These are phyloP conservation scores for Drosophila ustulata DNA, from an alignment of 2,888 invertebrate species.

Conservation along the genomic window DNA sequence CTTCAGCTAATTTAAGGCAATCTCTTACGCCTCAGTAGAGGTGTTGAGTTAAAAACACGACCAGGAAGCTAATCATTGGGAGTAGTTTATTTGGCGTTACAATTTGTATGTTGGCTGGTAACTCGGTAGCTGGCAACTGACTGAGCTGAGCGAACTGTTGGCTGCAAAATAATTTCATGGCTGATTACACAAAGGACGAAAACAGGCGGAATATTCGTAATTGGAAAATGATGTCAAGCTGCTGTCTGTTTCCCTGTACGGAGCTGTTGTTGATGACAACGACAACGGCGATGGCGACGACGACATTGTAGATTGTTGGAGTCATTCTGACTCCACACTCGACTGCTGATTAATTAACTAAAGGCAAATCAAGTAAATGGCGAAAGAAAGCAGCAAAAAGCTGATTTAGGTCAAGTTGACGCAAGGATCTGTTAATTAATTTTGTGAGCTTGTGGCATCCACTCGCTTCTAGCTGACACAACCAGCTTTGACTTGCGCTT, in stretches of 20 bases:
- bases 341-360: constrained; percentile 77
- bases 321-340: constrained; percentile 53
- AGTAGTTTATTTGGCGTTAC: constrained; percentile 61
- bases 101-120: constrained; percentile 29
- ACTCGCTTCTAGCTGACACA: constrained; percentile 25
- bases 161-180: constrained; percentile 62
- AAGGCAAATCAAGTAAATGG: constrained; percentile 67
- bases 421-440: constrained; percentile 64
- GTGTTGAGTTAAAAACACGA: constrained; percentile 7
- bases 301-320: constrained; percentile 13
- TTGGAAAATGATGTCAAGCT: constrained; percentile 73
- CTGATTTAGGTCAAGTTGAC: constrained; percentile 60
- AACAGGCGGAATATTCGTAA: constrained; percentile 49
- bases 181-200: constrained; percentile 63
- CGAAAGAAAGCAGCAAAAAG: constrained; percentile 26
- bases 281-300: constrained; percentile 12
- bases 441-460: constrained; percentile 37
- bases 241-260: constrained; percentile 20
- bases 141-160: constrained; percentile 19
- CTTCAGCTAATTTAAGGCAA: constrained; percentile 42
- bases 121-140: background rate
- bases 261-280: constrained; percentile 21
- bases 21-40: constrained; percentile 25
- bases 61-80: constrained; percentile 37
- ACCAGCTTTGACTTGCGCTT: background rate